Conservation (phyloP, 2,888 invertebrate genomes). For the Andrena bicolor region DNA sequence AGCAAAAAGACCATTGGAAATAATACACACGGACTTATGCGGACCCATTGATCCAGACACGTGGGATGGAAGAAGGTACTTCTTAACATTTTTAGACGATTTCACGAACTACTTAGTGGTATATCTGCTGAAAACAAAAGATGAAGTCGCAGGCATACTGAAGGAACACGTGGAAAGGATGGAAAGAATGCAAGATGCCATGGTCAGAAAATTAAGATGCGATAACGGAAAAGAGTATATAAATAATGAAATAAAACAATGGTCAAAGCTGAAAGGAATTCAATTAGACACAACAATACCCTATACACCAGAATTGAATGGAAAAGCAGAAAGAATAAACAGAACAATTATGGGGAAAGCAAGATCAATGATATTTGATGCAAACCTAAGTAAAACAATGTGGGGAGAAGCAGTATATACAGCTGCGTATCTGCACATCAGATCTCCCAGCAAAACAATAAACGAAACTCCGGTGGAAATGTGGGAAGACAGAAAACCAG, state of each 20-base stretch:
- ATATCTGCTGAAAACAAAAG: not conserved
- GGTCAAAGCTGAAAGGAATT: not conserved
- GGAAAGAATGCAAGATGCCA: constrained; percentile 48
- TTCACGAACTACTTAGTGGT: constrained; percentile 1
- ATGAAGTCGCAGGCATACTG: not conserved
- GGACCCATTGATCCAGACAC: constrained; percentile 68
- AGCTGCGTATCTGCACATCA: not conserved
- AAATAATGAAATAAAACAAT: not conserved
- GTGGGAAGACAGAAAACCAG: not conserved
- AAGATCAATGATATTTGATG: not conserved
- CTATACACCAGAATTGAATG: not conserved
- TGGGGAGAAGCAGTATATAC: not conserved
- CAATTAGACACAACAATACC: not conserved
- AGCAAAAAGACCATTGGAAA: constrained; percentile 54
- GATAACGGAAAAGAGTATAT: constrained; percentile 60
- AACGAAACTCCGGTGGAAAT: not conserved
- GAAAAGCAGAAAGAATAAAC: not conserved
- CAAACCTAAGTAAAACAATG: not conserved
- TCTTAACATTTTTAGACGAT: constrained; percentile 30
- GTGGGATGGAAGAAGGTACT: constrained; percentile 52
- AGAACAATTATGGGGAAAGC: not conserved
- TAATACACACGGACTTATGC: constrained; percentile 59
- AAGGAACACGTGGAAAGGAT: constrained; percentile 1
- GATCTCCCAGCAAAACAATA: not conserved
- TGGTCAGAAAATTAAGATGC: not conserved